These are phyloP conservation scores for Corythaeola cristata DNA, from an alignment of 2,113 vertebrate species.

Conservation along the genomic window DNA sequence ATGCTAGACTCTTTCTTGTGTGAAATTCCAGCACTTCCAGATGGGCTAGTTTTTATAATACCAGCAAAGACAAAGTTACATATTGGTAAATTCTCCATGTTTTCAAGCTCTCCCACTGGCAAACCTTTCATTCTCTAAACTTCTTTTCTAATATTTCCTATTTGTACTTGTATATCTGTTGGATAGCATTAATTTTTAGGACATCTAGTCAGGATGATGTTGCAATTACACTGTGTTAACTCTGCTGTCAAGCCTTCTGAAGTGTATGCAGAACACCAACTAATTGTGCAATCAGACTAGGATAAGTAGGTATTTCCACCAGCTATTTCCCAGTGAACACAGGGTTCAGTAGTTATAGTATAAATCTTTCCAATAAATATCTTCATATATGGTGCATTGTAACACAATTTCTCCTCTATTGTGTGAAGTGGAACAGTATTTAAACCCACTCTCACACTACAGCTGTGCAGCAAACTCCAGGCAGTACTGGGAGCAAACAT, in stretches of 20 bases:
- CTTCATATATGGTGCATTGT: not conserved
- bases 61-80: not conserved
- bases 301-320: not conserved
- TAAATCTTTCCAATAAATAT: not conserved
- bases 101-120: not conserved
- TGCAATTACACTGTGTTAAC: not conserved
- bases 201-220: not conserved
- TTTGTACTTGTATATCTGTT: not conserved
- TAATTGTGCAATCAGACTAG: not conserved
- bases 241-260: not conserved
- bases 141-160: not conserved
- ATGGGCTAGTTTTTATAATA: not conserved
- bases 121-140: not conserved
- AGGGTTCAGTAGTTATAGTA: not conserved
- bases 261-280: not conserved
- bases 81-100: not conserved
- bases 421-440: not conserved
- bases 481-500: not conserved
- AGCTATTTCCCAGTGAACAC: not conserved
- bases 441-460: not conserved
- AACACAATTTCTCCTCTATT: not conserved
- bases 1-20: not conserved
- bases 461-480: not conserved
- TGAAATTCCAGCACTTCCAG: not conserved
- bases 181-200: not conserved